phyloP scores from a whole-genome alignment of 2,888 invertebrate genomes.

The Branchellion lobata region DNA sequence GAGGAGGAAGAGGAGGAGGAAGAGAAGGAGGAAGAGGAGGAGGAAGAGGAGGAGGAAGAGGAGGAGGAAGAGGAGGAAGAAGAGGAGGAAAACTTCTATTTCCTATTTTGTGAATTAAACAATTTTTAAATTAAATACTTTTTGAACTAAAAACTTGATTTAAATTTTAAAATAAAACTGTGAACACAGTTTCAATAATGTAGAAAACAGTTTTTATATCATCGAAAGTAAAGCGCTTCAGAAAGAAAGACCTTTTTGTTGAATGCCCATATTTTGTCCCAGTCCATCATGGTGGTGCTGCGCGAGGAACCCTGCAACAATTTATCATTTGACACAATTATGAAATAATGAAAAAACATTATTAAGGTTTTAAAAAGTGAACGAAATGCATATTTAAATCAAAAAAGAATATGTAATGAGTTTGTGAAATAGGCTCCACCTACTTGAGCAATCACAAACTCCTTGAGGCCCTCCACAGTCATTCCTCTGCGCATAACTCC shows the following conservation, averaged over 20 bases:
- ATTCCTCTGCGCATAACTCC: constrained; percentile 92
- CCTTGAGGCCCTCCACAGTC: constrained; percentile 92
- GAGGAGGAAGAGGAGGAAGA: constrained; percentile 1
- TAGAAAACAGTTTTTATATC: no score
- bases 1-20: constrained; percentile 18
- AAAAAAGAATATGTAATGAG: no score
- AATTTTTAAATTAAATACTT: neutral
- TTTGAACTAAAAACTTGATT: neutral
- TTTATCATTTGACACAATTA: neutral
- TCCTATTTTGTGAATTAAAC: neutral
- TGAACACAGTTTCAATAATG: no score
- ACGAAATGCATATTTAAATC: no score
- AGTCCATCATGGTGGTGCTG: constrained; percentile 98
- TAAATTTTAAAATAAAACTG: neutral
- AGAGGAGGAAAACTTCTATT: neutral
- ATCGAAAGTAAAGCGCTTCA: no score
- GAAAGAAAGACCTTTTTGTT: constrained; percentile 82
- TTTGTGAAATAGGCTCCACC: no score
- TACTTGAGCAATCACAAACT: constrained; percentile 89
- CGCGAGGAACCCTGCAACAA: constrained; percentile 80
- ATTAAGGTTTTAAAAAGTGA: no score
- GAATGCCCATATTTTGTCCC: constrained; percentile 99
- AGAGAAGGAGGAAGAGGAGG: constrained; percentile 25
- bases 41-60: constrained; percentile 8
- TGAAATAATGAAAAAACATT: no score